phyloP scores from a whole-genome alignment of 30 jellyfish, hydroid and myxozoan genomes.

The Aurelia coerulea region DNA sequence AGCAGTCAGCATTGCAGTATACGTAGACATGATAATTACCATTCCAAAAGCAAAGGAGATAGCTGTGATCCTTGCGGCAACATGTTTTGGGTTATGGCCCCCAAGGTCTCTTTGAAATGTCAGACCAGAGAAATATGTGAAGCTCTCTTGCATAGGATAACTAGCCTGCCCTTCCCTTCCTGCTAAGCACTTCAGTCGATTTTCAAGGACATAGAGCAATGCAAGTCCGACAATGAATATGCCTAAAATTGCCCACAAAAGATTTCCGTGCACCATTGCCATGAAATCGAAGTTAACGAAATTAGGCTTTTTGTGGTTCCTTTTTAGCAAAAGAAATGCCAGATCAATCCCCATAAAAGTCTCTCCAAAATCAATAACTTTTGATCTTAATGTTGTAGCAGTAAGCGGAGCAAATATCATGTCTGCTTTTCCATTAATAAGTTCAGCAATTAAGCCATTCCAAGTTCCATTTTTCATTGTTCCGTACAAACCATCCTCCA shows the following conservation, averaged over 20 bases:
- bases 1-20: slow-evolving; percentile 96
- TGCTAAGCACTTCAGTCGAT: not conserved
- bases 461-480: slow-evolving; percentile 43
- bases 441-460: slow-evolving; percentile 90
- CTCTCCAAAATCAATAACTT: slow-evolving; percentile 71
- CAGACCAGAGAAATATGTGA: slow-evolving; percentile 81
- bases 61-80: slow-evolving; percentile 85
- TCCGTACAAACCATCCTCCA: slow-evolving; percentile 91
- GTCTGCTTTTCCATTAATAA: slow-evolving; percentile 80
- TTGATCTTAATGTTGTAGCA: slow-evolving; percentile 44
- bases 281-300: slow-evolving; percentile 65
- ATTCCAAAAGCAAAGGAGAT: slow-evolving; percentile 83
- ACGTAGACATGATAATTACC: slow-evolving; percentile 86
- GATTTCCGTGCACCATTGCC: slow-evolving; percentile 19
- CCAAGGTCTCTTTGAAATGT: slow-evolving; percentile 96
- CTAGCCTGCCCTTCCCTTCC: not conserved
- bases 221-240: slow-evolving; percentile 48
- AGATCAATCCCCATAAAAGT: slow-evolving; percentile 60
- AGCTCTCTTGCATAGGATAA: slow-evolving; percentile 69
- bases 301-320: not conserved
- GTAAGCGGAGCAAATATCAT: slow-evolving; percentile 88
- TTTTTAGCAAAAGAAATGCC: slow-evolving; percentile 43
- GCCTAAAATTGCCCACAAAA: slow-evolving; percentile 44
- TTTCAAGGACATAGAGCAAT: slow-evolving; percentile 66
- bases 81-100: slow-evolving; percentile 74